Evolutionary conservation across 2,113 vertebrate species (phyloP).

Genomic region (Tor tambroides): DNA sequence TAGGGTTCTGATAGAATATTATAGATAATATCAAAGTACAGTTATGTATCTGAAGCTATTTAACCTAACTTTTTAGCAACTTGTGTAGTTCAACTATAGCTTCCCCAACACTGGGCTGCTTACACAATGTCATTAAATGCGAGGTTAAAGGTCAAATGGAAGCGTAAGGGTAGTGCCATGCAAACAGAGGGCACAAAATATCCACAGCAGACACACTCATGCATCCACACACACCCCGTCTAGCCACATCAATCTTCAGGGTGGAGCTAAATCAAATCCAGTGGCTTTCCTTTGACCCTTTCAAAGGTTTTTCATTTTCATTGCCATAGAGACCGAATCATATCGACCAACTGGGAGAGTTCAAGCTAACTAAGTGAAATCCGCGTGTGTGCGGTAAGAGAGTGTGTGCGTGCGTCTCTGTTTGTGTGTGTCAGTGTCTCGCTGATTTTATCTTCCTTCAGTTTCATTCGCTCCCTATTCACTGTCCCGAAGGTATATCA

Average conservation of each 20-base stretch:
- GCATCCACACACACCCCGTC: constrained; percentile 24
- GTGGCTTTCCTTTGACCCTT: constrained; percentile 81
- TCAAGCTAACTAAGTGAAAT: constrained; percentile 91
- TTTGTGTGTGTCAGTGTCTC: constrained; percentile 65
- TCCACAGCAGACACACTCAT: not conserved
- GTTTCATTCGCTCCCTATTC: constrained; percentile 97
- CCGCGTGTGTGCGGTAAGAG: constrained; percentile 44
- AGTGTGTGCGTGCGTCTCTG: constrained; percentile 29
- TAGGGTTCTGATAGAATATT: not conserved
- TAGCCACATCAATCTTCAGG: constrained; percentile 46
- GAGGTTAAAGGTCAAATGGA: constrained; percentile 25
- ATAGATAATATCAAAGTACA: not conserved
- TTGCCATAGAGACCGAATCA: constrained; percentile 97
- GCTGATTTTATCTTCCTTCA: constrained; percentile 98
- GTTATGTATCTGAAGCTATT: not conserved
- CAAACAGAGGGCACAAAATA: constrained; percentile 19
- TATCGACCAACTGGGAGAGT: constrained; percentile 93
- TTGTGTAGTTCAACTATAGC: not conserved
- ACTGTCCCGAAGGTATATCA: constrained; percentile 89
- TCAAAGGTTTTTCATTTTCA: constrained; percentile 93
- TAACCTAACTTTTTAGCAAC: not conserved
- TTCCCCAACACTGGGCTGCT: not conserved
- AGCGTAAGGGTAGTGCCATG: not conserved
- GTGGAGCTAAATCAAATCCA: constrained; percentile 74
- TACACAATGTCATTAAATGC: not conserved